These are phyloP conservation scores for Nicator chloris DNA, from an alignment of 2,113 vertebrate species.

Conservation along the genomic window DNA sequence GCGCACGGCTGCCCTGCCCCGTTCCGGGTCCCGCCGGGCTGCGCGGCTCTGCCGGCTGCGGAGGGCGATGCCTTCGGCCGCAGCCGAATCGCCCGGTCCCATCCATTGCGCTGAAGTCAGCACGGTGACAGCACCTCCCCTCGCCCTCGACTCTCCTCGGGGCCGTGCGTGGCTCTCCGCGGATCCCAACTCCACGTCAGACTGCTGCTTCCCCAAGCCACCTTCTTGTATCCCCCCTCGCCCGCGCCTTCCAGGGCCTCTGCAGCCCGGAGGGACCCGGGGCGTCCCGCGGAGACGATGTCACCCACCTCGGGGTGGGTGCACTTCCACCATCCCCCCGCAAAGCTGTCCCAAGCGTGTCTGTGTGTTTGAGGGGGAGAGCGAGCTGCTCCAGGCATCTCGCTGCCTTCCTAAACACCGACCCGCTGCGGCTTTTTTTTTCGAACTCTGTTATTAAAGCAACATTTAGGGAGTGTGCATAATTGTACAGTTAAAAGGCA, in stretches of 20 bases:
- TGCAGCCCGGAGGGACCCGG: background rate
- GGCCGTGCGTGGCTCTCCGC: background rate
- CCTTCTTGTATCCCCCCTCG: no score
- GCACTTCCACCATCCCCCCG: fast-evolving
- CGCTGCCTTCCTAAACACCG: background rate
- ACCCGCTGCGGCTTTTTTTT: background rate
- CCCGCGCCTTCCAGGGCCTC: background rate
- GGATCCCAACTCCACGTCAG: background rate
- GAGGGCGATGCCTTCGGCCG: background rate
- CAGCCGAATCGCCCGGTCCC: background rate
- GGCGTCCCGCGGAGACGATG: background rate
- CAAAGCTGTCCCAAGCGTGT: background rate
- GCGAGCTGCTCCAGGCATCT: background rate
- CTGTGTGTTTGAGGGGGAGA: background rate
- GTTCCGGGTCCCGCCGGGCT: background rate
- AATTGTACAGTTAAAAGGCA: conserved; percentile 21
- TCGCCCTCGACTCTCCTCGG: background rate
- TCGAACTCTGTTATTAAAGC: background rate
- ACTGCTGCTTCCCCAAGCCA: background rate
- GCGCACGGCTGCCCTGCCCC: background rate
- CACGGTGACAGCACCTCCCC: background rate
- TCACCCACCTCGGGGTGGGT: background rate
- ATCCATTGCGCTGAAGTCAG: background rate
- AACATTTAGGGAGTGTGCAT: background rate
- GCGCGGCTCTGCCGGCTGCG: background rate